A percentile compares a stretch with the other conserved stretches of the same genome.
Evolutionary conservation across 2,113 vertebrate genomes (phyloP).

Genomic region (Cyphomyrus discorhynchus): DNA sequence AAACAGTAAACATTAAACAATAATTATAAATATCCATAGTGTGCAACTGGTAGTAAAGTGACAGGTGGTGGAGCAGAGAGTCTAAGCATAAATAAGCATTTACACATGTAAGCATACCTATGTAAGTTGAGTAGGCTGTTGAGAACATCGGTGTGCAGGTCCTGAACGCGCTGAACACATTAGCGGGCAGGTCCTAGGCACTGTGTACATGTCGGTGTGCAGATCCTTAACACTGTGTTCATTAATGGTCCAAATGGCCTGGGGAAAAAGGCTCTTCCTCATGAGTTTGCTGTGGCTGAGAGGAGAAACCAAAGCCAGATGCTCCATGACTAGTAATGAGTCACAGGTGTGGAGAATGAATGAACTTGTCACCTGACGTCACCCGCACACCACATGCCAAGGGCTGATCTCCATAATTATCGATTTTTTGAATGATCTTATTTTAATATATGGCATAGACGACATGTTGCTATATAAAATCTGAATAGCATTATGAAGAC

Average conservation of each 20-base stretch:
- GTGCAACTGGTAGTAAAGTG: background rate
- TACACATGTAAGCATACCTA: background rate
- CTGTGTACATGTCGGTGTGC: background rate
- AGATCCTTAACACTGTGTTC: background rate
- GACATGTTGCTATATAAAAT: background rate
- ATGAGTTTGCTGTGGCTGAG: background rate
- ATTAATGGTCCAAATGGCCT: background rate
- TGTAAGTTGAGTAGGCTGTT: background rate
- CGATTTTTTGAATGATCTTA: background rate
- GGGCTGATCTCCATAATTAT: background rate
- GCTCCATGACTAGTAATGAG: background rate
- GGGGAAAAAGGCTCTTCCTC: background rate
- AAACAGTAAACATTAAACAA: background rate
- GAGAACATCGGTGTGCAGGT: background rate
- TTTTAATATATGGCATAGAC: background rate
- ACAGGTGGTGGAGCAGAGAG: background rate
- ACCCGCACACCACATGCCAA: background rate
- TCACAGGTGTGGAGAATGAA: background rate
- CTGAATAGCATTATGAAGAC: background rate
- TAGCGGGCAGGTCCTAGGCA: too few relatives aligned
- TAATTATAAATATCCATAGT: background rate
- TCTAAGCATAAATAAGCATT: background rate
- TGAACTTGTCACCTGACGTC: background rate
- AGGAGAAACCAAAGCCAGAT: background rate
- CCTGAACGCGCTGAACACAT: background rate